Evolutionary conservation across 2,888 invertebrate genomes (phyloP).

Genomic region (Gryllus longicercus): DNA sequence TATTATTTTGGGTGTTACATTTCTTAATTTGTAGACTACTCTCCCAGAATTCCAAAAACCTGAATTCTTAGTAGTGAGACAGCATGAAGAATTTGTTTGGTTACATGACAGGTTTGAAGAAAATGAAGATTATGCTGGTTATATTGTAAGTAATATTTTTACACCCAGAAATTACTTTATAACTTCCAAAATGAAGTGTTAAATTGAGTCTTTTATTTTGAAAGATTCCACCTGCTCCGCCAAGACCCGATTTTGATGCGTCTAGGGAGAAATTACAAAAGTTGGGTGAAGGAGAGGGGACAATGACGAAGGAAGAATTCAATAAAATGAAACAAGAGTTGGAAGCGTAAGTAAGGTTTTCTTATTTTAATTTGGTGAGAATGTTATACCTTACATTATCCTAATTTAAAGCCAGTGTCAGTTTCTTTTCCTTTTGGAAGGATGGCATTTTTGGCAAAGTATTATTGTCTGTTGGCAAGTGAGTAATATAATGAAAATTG

Average conservation of each 20-base stretch:
- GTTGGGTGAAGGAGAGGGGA: constrained; percentile 96
- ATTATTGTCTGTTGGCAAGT: too few relatives aligned
- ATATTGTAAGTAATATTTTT: constrained; percentile 71
- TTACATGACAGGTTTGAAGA: constrained; percentile 96
- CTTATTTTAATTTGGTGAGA: too few relatives aligned
- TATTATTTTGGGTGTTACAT: constrained; percentile 37
- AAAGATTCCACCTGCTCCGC: constrained; percentile 89
- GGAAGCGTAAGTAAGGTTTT: constrained; percentile 78
- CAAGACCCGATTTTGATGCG: constrained; percentile 97
- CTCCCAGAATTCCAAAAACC: constrained; percentile 85
- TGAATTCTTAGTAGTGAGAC: constrained; percentile 93
- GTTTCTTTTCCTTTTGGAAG: too few relatives aligned
- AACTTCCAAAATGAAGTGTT: background rate
- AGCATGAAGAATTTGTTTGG: constrained; percentile 99
- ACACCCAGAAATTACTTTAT: background rate
- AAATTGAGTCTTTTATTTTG: background rate
- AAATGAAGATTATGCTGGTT: constrained; percentile 95
- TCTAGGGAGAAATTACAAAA: constrained; percentile 96
- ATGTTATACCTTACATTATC: too few relatives aligned
- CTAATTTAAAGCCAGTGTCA: too few relatives aligned
- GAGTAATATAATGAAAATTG: too few relatives aligned
- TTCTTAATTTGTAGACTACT: constrained; percentile 59
- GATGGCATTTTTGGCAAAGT: too few relatives aligned
- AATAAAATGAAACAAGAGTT: constrained; percentile 99
- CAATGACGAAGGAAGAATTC: constrained; percentile 98